Evolutionary conservation across 1,140 invertebrate species (phyloP), one percentile per base, ranked within the genome.

Genomic region (Polypedilum vanderplanki): DNA sequence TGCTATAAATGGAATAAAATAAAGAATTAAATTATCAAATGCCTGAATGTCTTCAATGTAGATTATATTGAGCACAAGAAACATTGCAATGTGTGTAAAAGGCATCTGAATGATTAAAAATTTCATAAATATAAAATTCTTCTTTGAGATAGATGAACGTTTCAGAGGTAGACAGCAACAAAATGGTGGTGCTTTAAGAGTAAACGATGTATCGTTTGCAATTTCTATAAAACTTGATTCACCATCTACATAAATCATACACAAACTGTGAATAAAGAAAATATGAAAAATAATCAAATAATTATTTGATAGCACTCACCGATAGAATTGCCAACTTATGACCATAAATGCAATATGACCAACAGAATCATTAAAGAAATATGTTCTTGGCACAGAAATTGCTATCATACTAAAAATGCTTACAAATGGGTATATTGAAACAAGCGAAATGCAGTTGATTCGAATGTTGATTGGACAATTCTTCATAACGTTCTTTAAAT

Each of bases 21-120:
- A 70, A 1, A 70, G 1, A 20, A 70, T 20, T 1, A 70, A n/a
- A 8, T 20, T 20, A 70, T 70, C 65, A 70, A 70, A 70, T 70
- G 10, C 20, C 4, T 70, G 8, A 8, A 22, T 70, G 5, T 22
- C 20, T 10, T 70, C 65, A 18, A 22, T 20, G 18, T 70, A 70
- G 5, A 70, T 70, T 0, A 70, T 70, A 20, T 70, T 70, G 3
- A 70, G 65, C 4, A 70, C 10, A 7, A 70, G 8, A 70, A 70
- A 70, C 8, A 70, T 20, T 2, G 18, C 9, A 20, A 70, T 70
- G 20, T 70, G 65, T 10, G 65, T 5, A 18, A 70, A 8, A 3
- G 65, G 65, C 65, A 70, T 20, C 18, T 70, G 65, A 70, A 70
- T 18, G 17, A 70, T 22, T 9, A 70, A 18, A 18, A 70, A 70